phyloP scores from a whole-genome alignment of 2,113 vertebrate species.

The Ariopsis seemanni region DNA sequence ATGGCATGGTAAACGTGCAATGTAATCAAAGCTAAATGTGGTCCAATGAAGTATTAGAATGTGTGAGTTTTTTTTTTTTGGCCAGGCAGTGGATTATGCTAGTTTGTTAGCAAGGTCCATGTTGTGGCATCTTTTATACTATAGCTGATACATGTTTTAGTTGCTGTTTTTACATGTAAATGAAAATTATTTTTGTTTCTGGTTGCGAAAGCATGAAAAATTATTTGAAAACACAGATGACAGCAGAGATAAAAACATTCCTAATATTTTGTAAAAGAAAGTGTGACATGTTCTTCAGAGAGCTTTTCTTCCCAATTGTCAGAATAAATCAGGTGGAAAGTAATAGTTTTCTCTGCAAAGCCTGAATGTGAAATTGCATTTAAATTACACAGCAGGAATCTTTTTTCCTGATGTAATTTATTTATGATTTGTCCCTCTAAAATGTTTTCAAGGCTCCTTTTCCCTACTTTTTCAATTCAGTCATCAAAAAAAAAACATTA shows the following conservation, averaged over 20 bases:
- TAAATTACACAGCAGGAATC: conserved; percentile 62
- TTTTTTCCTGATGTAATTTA: conserved; percentile 49
- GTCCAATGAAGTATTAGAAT: no score
- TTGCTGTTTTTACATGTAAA: background rate
- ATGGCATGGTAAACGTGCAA: no score
- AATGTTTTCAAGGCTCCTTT: conserved; percentile 42
- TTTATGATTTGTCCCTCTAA: conserved; percentile 54
- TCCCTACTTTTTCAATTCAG: conserved; percentile 30
- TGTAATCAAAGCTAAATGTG: no score
- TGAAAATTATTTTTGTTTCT: background rate
- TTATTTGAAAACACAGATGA: background rate
- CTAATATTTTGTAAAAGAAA: background rate
- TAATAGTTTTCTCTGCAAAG: conserved; percentile 53
- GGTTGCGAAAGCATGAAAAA: background rate
- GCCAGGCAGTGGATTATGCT: background rate
- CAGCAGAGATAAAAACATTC: conserved; percentile 8
- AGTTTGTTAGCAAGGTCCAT: background rate
- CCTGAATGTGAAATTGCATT: conserved; percentile 60
- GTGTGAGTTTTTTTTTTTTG: no score
- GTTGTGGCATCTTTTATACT: no score
- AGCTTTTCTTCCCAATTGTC: conserved; percentile 34
- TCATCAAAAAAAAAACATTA: conserved; percentile 35
- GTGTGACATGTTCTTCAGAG: conserved; percentile 2
- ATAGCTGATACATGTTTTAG: background rate
- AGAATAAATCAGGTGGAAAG: conserved; percentile 47